A percentile compares a stretch with the other conserved stretches of the same genome.
Evolutionary conservation across 1,140 invertebrate species (phyloP).

Genomic region (Gerris buenoi): DNA sequence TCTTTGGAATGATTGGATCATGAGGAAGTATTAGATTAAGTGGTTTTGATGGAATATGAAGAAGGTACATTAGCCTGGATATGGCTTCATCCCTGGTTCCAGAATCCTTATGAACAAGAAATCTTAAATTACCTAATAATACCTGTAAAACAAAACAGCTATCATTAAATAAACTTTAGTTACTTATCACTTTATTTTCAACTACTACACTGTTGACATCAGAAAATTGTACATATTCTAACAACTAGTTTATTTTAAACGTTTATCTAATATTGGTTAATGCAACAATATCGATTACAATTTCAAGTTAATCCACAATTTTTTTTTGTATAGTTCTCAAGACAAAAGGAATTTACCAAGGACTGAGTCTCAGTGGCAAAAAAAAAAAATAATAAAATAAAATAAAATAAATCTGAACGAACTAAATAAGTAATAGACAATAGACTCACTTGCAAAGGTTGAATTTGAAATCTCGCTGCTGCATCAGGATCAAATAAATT

Average conservation of each 20-base stretch:
- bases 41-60: conserved; percentile 28
- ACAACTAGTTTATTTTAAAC: too few species aligned
- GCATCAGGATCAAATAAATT: conserved; percentile 45
- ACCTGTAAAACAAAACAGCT: conserved; percentile 23
- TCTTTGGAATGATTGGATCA: conserved; percentile 17
- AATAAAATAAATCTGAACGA: not conserved
- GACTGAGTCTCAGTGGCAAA: not conserved
- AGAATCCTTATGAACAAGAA: conserved; percentile 31
- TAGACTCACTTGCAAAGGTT: conserved; percentile 31
- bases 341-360: not conserved
- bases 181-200: too few species aligned
- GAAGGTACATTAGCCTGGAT: conserved; percentile 35
- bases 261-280: too few species aligned
- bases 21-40: conserved; percentile 32
- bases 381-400: not conserved
- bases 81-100: conserved; percentile 34
- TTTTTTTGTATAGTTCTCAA: not conserved
- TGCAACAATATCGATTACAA: not conserved
- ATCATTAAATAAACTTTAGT: too few species aligned
- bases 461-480: conserved; percentile 35
- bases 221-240: too few species aligned
- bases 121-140: conserved; percentile 33
- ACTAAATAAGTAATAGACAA: not conserved
- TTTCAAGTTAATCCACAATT: not conserved
- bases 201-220: too few species aligned